Base-by-base conservation (phyloP, 2,888 invertebrate species). In the Diplolepis rosae region DNA sequence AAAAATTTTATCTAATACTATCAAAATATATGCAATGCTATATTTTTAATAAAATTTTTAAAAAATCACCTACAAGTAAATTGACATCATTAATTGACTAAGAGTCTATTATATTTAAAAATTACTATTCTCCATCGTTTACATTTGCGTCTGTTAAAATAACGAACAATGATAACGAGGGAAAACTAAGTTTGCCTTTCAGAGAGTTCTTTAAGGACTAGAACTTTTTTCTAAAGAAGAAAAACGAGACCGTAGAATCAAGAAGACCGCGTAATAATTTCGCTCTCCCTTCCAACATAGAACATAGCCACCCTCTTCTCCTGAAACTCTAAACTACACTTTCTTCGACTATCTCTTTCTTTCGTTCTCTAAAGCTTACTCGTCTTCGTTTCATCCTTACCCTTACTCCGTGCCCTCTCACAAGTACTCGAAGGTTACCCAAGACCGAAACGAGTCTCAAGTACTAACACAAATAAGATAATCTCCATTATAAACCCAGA, bases 401-500 rank as follows among this genome's bases (percentile, higher is more conserved):
- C 52, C 28, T 35, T 61, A 28, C 68, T 66, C 56, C 69, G 27
- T 28, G 66, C 51, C 39, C 54, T 66, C 51, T 61, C 56, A 22
- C 66, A 52, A 15, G 56, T 66, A 67, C 68, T 66, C 52, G 69
- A 35, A 70, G 67, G 54, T 71, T 71, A 69, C 50, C 32, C 51
- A 52, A 72, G 69, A 66, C 72, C 72, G 61, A 73, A 73, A 66
- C 73, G 69, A 61, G 73, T 76, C 71, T 72, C 77, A 83, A 84
- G 83, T 80, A 82, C 80, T 84, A 72, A 78, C 84, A 81, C 85
- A 88, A 88, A 88, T 87, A 87, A 87, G 87, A 87, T 88, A 88
- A 88, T 88, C 84, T 85, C 85, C 84, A 87, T 88, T 87, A 88
- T 88, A 88, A 88, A 87, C 87, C 82, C 79, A 78, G 83, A 82